These are phyloP conservation scores for Brachynemurus nebulosus DNA, from an alignment of 2,888 invertebrate genomes.

Conservation along the genomic window DNA sequence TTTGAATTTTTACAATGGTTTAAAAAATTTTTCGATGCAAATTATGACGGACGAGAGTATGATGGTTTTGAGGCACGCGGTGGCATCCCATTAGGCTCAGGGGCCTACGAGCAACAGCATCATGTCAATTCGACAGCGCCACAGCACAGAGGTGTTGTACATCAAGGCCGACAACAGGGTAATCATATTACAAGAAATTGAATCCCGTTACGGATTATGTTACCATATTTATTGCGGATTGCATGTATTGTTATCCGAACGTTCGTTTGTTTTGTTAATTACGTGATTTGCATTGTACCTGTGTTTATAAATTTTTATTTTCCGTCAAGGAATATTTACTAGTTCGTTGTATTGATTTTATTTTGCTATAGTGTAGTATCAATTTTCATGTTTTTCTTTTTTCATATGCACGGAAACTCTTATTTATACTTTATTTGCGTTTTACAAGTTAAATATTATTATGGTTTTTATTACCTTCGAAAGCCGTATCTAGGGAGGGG, in stretches of 20 bases:
- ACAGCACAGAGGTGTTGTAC: background rate
- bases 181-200: background rate
- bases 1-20: constrained; percentile 99
- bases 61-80: constrained; percentile 82
- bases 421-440: background rate
- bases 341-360: no score
- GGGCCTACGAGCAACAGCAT: constrained; percentile 27
- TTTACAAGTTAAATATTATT: no score
- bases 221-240: background rate
- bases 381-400: background rate
- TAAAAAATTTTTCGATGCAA: constrained; percentile 99
- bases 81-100: constrained; percentile 65
- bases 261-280: no score
- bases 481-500: no score
- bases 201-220: background rate
- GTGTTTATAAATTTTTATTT: constrained; percentile 10
- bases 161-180: constrained; percentile 8
- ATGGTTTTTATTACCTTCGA: no score
- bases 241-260: no score
- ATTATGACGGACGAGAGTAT: constrained; percentile 96
- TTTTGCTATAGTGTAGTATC: no score
- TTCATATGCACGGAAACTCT: background rate
- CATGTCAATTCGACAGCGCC: constrained; percentile 1
- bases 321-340: background rate
- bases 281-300: no score